Percentiles rank a stretch among this genome's conserved stretches.
phyloP scores from a whole-genome alignment of 1,140 invertebrate genomes.

The Drosophila micromelanica region DNA sequence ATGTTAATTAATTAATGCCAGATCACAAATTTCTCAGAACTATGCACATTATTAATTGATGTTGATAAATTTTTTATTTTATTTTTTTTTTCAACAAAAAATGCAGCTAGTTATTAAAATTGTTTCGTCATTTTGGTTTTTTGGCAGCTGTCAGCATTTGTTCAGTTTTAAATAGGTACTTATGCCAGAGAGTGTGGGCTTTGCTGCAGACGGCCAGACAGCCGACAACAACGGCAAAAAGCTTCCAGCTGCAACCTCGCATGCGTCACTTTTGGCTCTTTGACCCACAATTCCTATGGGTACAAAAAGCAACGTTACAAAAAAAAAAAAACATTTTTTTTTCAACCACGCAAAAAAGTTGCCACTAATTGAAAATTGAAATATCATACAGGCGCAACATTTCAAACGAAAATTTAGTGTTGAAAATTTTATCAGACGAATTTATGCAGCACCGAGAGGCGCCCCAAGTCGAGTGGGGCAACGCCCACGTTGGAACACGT shows the following conservation, averaged over 20 bases:
- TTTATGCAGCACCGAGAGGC: constrained; percentile 54
- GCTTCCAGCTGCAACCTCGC: constrained; percentile 43
- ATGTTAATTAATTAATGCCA: too few relatives aligned
- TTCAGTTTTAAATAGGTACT: constrained; percentile 2
- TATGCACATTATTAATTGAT: not conserved
- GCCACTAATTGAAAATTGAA: constrained; percentile 79
- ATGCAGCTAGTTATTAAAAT: constrained; percentile 34
- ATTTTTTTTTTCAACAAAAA: too few relatives aligned
- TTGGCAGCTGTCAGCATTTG: constrained; percentile 7
- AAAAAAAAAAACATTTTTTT: constrained; percentile 39
- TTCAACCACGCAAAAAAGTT: constrained; percentile 50
- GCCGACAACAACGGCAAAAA: constrained; percentile 14
- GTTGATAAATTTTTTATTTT: too few relatives aligned
- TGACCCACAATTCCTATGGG: constrained; percentile 70
- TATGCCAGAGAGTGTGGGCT: constrained; percentile 15
- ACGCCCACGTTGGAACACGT: constrained; percentile 48
- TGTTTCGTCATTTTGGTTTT: constrained; percentile 5
- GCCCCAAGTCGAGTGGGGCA: constrained; percentile 25
- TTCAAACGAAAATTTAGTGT: constrained; percentile 58
- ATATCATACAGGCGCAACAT: constrained; percentile 69
- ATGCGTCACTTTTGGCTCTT: constrained; percentile 73
- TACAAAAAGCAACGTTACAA: constrained; percentile 11
- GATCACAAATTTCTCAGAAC: too few relatives aligned
- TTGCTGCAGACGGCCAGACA: constrained; percentile 28
- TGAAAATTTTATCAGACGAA: constrained; percentile 71